These are phyloP conservation scores for Lycocerus yunnanus DNA, from an alignment of 2,888 invertebrate genomes.

Conservation along the genomic window DNA sequence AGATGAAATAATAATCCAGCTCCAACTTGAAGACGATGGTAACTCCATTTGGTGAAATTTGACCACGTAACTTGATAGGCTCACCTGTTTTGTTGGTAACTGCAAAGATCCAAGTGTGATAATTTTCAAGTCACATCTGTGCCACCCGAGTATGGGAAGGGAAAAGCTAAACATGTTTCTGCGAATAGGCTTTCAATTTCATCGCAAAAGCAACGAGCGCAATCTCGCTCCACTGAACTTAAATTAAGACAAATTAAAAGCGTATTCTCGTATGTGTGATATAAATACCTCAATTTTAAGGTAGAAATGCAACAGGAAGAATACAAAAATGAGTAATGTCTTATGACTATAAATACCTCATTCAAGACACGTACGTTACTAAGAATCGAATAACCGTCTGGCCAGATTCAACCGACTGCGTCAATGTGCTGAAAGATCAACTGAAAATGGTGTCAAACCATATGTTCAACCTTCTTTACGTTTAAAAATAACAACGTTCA, in stretches of 20 bases:
- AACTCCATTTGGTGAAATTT: constrained; percentile 11
- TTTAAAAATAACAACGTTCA: background rate
- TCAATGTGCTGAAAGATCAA: constrained; percentile 38
- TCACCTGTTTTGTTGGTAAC: constrained; percentile 49
- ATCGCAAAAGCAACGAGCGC: background rate
- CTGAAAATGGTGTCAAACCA: constrained; percentile 35
- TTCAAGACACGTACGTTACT: constrained; percentile 40
- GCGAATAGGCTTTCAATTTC: constrained; percentile 22
- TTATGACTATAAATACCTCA: constrained; percentile 43
- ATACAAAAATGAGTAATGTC: constrained; percentile 29
- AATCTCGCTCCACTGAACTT: background rate
- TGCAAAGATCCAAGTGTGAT: constrained; percentile 45
- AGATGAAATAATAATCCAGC: constrained; percentile 3
- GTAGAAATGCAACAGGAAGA: constrained; percentile 29
- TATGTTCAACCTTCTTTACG: constrained; percentile 14
- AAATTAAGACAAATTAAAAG: constrained; percentile 15
- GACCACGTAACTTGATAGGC: constrained; percentile 37
- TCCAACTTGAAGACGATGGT: constrained; percentile 2
- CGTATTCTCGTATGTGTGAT: constrained; percentile 18
- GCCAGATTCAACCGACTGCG: constrained; percentile 39
- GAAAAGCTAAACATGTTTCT: constrained; percentile 19
- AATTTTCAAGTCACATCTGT: constrained; percentile 28
- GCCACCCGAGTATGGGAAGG: constrained; percentile 26
- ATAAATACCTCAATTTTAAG: constrained; percentile 35
- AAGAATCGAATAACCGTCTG: constrained; percentile 40